Evolutionary conservation across 2,113 vertebrate species (phyloP).

Genomic region (Collichthys lucidus): DNA sequence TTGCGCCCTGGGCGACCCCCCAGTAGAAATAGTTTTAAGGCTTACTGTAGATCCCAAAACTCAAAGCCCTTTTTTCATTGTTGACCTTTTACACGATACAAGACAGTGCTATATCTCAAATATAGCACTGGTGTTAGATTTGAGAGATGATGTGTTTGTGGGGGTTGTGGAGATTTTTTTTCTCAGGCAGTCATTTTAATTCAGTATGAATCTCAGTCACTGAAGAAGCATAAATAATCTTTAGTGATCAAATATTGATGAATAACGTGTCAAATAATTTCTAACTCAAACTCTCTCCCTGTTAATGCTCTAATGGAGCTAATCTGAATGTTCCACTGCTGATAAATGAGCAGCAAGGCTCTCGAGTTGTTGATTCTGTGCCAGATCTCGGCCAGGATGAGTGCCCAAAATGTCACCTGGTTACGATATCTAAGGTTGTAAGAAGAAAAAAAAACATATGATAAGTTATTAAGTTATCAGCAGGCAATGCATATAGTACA

Average conservation of each 20-base stretch:
- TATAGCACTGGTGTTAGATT: background rate
- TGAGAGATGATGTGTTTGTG: conserved; percentile 17
- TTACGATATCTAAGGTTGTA: conserved; percentile 29
- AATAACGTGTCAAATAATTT: conserved; percentile 48
- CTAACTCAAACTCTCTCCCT: conserved; percentile 13
- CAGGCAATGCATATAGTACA: background rate
- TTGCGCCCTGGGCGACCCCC: too few species aligned
- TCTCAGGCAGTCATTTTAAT: conserved; percentile 47
- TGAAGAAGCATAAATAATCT: conserved; percentile 46
- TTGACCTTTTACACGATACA: background rate
- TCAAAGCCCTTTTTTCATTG: background rate
- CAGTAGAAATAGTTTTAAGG: background rate
- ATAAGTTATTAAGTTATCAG: background rate
- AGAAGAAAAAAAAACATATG: background rate
- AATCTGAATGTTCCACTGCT: conserved; percentile 34
- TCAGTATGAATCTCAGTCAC: conserved; percentile 18
- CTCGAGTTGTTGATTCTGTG: conserved; percentile 27
- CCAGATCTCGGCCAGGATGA: conserved; percentile 21
- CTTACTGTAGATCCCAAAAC: background rate
- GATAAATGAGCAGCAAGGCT: conserved; percentile 42
- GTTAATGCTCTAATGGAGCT: conserved; percentile 38
- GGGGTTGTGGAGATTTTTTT: background rate
- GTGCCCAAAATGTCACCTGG: conserved; percentile 37
- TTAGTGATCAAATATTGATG: conserved; percentile 64
- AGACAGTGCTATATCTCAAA: background rate